Evolutionary conservation across 2,888 invertebrate species (phyloP), one percentile per base, ranked within the genome.

Genomic region (Meiosimyza platycephala): DNA sequence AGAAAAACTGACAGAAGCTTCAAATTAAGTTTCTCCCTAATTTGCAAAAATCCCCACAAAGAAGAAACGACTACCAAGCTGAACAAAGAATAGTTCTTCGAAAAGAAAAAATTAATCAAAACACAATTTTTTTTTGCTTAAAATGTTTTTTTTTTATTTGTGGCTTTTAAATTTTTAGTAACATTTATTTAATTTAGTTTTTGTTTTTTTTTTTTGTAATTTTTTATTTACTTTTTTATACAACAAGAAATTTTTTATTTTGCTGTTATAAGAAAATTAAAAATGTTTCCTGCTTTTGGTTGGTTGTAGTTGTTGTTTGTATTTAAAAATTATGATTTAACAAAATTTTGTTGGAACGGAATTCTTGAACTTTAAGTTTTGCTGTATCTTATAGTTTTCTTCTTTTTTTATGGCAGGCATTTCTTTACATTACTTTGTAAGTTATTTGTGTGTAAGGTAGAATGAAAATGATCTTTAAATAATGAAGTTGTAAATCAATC

Each of bases 371-470:
- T 79, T 76, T 75, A 47, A 78, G 80, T 79, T 79, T 77, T 77
- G 72, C 72, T 72, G 76, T 72, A 65, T 76, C 76, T 78, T 71
- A 79, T 80, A 77, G 78, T 72, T 72, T 79, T 80, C 2, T 69
- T 63, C 28, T 74, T 73, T 40, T 72, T 60, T 78, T 80, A 80
- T 84, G 84, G 84, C 84, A 84, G 84, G 84, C 84, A 84, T 84
- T 82, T 79, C 82, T 84, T 84, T 84, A 83, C 84, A 80, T 82
- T 80, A 79, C 83, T 84, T 84, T 84, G 84, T 83, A 82, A 71
- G 69, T 75, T 76, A 67, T 72, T 63, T 75, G 62, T 71, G 63
- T 63, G 67, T 71, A 63, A 54, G 67, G 54, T 48, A 71, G 55
- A 71, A 16, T 57, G 33, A n/a, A 22, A 18, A 18, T 18, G 1